A percentile compares a stretch with the other conserved stretches of the same genome.
These are phyloP conservation scores for Neosilurus hyrtlii DNA, from an alignment of 2,797 vertebrate species.

Conservation along the genomic window DNA sequence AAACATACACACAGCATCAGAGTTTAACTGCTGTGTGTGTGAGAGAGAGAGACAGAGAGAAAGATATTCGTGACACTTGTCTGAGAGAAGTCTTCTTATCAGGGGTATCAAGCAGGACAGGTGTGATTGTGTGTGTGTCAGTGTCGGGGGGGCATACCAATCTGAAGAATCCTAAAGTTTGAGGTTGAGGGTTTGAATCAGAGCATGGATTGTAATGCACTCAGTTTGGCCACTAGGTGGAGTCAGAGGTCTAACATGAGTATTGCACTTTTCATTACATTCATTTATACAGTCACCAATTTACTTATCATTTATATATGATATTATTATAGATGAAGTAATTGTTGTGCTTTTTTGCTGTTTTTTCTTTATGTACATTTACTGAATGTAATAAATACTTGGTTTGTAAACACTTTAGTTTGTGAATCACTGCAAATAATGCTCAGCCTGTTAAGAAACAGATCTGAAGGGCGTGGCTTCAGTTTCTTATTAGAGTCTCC, in stretches of 20 bases:
- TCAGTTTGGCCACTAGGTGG: background rate
- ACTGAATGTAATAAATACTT: background rate
- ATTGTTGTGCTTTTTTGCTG: background rate
- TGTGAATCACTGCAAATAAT: background rate
- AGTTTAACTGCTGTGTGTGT: too few relatives aligned
- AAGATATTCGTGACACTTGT: too few relatives aligned
- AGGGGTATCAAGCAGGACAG: too few relatives aligned
- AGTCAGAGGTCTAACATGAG: background rate
- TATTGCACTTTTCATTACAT: background rate
- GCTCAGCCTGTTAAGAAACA: background rate
- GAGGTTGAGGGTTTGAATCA: too few relatives aligned
- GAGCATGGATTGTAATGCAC: background rate
- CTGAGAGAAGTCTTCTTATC: background rate
- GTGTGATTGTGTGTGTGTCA: too few relatives aligned
- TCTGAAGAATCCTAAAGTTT: too few relatives aligned
- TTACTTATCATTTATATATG: too few relatives aligned
- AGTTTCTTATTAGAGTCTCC: background rate
- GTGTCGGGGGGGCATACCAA: too few relatives aligned
- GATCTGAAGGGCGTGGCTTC: too few relatives aligned
- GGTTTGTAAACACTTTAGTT: background rate
- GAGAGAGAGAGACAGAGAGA: too few relatives aligned
- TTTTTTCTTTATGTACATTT: background rate
- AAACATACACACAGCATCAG: slow-evolving; percentile 52
- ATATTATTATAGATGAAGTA: background rate
- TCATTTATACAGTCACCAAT: too few relatives aligned